Percentiles rank a stretch among this genome's conserved stretches.
These are phyloP conservation scores for Gastracanthus pulcherrimus DNA, from an alignment of 2,888 invertebrate genomes.

Conservation along the genomic window DNA sequence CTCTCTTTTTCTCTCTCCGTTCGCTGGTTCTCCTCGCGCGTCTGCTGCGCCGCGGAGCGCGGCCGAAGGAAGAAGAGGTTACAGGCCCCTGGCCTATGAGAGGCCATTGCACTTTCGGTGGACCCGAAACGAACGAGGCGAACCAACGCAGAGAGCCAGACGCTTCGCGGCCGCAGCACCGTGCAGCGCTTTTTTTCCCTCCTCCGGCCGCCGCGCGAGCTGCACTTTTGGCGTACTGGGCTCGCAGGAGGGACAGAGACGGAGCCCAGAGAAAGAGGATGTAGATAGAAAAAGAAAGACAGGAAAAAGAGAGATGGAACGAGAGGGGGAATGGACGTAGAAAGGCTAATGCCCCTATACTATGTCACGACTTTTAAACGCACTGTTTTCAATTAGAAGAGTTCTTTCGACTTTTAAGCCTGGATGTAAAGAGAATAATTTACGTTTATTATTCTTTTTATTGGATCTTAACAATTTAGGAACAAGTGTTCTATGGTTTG, in stretches of 20 bases:
- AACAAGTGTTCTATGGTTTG: not conserved
- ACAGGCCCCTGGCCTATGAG: slow-evolving; percentile 60
- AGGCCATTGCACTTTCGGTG: slow-evolving; percentile 59
- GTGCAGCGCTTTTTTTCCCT: slow-evolving; percentile 50
- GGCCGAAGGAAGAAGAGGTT: slow-evolving; percentile 45
- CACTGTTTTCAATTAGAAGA: slow-evolving; percentile 1
- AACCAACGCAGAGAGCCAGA: too few species aligned
- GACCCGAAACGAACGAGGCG: slow-evolving; percentile 54
- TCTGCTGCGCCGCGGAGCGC: not conserved
- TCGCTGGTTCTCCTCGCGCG: too few species aligned
- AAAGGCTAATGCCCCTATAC: slow-evolving; percentile 44
- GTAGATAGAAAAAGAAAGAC: slow-evolving; percentile 50
- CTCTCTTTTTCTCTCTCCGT: too few species aligned
- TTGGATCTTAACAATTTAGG: not conserved
- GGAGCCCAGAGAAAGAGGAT: slow-evolving; percentile 51
- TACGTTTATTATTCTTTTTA: too few species aligned
- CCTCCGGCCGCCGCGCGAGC: not conserved
- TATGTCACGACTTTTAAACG: not conserved
- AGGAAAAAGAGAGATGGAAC: slow-evolving; percentile 18
- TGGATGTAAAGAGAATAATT: too few species aligned
- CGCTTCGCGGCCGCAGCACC: slow-evolving; percentile 45
- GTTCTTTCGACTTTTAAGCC: not conserved
- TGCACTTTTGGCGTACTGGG: slow-evolving; percentile 52
- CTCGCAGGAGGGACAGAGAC: slow-evolving; percentile 31
- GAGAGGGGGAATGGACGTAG: slow-evolving; percentile 1